Base-by-base conservation (phyloP, 2,888 invertebrate species). In the Rhimphoctona megacephalus region DNA sequence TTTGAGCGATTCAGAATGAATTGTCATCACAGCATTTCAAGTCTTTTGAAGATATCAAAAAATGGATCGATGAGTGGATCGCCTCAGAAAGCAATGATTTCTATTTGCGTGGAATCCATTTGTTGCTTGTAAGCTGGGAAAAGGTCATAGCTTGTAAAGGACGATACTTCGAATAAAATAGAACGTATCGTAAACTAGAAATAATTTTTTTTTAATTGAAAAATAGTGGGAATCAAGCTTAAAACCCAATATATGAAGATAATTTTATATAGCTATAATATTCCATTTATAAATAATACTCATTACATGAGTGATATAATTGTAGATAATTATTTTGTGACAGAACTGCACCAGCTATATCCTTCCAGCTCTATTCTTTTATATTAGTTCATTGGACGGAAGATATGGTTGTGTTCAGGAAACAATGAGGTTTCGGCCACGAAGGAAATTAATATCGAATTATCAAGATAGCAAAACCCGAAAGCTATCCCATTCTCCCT, bases 371-470 rank as follows among this genome's bases (percentile, higher is more conserved):
- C 57, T 3, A 61, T 80, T 17, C 22, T 39, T 66, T 80, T 22
- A 14, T 25, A 30, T 66, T 9, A 73, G 36, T 66, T 49, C 36
- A 33, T 82, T 78, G 78, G 49, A 36, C 22, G 14, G 57, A 36
- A n/a, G 64, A 73, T 39, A 54, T 73, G 57, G 70, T 73, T 25
- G 57, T 72, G 43, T 67, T 7, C 78, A 57, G 54, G 66, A 78
- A 73, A 81, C 77, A 84, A 83, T 81, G 67, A 76, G 81, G 73
- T 46, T 52, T 43, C 52, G 67, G 57, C 46, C 39, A 64, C 39
- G 81, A 78, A 81, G 67, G 78, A 81, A 81, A 81, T 73, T 81
- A 78, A 81, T 86, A 86, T 86, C 81, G 81, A 78, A 67, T 84
- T 81, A 86, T 84, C 84, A 70, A 73, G 86, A 86, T 81, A 69